Percentiles rank a stretch among this genome's conserved stretches.
Conservation (phyloP, 2,113 vertebrate species). For the Probosciger aterrimus region DNA sequence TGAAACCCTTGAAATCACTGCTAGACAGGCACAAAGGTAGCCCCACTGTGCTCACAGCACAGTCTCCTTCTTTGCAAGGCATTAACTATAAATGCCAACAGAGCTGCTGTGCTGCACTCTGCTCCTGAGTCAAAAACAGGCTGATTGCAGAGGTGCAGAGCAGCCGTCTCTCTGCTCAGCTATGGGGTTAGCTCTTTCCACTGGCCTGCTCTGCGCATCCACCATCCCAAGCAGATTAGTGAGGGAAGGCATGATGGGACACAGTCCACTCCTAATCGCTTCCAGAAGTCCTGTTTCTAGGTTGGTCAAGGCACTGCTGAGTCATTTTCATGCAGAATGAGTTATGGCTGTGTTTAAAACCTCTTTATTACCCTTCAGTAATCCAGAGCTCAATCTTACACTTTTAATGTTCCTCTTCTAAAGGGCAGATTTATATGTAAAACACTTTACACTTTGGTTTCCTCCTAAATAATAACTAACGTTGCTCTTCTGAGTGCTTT, state of each 20-base stretch:
- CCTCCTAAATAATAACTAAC: slow-evolving; percentile 57
- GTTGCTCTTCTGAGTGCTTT: slow-evolving; percentile 55
- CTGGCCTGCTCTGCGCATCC: background rate
- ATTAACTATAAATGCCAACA: background rate
- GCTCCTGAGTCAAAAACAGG: too few relatives aligned
- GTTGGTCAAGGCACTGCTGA: slow-evolving; percentile 38
- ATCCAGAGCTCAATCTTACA: background rate
- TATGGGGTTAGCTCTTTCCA: accelerated
- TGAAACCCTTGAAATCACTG: background rate
- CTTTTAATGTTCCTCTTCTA: slow-evolving; percentile 42
- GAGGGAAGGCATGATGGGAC: background rate
- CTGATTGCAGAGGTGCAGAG: background rate
- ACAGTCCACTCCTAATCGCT: background rate
- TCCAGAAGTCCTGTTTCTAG: slow-evolving; percentile 40
- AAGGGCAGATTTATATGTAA: slow-evolving; percentile 59
- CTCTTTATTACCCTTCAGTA: slow-evolving; percentile 36
- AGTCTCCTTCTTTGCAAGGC: background rate
- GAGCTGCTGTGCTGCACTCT: background rate
- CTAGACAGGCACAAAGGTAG: too few relatives aligned
- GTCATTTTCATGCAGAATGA: slow-evolving; percentile 49
- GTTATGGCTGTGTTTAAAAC: slow-evolving; percentile 47
- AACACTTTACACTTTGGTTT: slow-evolving; percentile 63
- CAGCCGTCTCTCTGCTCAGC: accelerated
- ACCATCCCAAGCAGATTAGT: background rate
- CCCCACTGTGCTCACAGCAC: background rate